These are phyloP conservation scores for Clarias gariepinus DNA, from an alignment of 2,113 vertebrate genomes.

Conservation along the genomic window DNA sequence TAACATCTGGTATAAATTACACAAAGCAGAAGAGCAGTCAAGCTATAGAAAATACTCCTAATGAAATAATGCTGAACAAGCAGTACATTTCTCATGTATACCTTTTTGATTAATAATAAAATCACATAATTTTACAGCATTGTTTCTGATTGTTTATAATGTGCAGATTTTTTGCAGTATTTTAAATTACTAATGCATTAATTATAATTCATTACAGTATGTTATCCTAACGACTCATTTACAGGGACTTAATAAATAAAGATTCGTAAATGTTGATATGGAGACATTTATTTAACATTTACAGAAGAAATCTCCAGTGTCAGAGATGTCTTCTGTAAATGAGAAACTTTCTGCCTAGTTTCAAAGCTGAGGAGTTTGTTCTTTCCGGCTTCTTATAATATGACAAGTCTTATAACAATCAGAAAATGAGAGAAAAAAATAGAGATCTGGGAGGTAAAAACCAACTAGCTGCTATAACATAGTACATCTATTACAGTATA, in stretches of 20 bases:
- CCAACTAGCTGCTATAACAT: not conserved
- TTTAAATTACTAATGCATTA: not conserved
- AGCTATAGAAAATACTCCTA: not conserved
- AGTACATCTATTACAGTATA: no score
- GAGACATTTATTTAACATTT: not conserved
- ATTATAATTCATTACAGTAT: not conserved
- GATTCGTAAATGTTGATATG: not conserved
- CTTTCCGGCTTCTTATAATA: not conserved
- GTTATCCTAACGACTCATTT: not conserved
- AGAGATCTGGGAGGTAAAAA: no score
- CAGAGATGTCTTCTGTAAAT: no score
- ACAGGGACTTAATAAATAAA: not conserved
- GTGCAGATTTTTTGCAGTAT: not conserved
- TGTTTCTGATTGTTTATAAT: not conserved
- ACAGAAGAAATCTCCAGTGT: not conserved
- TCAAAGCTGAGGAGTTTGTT: not conserved
- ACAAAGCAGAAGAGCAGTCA: not conserved
- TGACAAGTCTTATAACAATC: no score
- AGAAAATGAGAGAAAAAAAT: no score
- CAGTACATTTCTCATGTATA: not conserved
- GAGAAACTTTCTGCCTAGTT: not conserved
- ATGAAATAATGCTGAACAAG: not conserved
- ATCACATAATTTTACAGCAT: not conserved
- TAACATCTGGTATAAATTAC: not conserved
- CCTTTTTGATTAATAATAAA: not conserved